Conservation (phyloP, 2,797 vertebrate genomes). For the Enteromius viviparus region DNA sequence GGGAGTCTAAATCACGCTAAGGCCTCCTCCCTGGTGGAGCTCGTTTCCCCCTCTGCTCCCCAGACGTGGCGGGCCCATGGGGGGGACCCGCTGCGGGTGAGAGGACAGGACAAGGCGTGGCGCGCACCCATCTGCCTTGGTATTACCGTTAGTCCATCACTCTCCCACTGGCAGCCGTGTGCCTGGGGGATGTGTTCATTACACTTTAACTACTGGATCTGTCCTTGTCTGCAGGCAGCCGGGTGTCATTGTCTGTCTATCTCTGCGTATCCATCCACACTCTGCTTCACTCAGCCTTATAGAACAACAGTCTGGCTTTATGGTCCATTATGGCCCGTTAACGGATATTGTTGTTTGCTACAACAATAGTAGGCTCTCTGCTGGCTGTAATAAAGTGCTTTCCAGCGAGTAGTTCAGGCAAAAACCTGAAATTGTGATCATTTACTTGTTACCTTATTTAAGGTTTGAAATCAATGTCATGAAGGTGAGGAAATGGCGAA, state of each 20-base stretch:
- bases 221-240: conserved; percentile 76
- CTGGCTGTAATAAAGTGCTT: neutral
- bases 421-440: neutral
- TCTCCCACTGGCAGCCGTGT: conserved; percentile 72
- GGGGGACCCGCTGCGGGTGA: conserved; percentile 62
- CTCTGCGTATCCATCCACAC: conserved; percentile 32
- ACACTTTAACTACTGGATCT: conserved; percentile 80
- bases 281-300: conserved; percentile 34
- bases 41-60: conserved; percentile 66
- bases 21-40: conserved; percentile 71
- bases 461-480: neutral
- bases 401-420: neutral
- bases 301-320: conserved; percentile 43
- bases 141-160: conserved; percentile 83
- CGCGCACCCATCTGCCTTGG: conserved; percentile 77
- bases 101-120: conserved; percentile 70
- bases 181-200: conserved; percentile 81
- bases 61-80: conserved; percentile 67
- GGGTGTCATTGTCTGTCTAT: conserved; percentile 74
- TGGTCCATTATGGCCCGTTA: conserved; percentile 27
- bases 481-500: neutral
- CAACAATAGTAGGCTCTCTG: neutral
- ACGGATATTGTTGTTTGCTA: conserved; percentile 14
- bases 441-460: neutral
- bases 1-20: conserved; percentile 82